Evolutionary conservation across 2,888 invertebrate species (phyloP).

Genomic region (Latrodectus elegans): DNA sequence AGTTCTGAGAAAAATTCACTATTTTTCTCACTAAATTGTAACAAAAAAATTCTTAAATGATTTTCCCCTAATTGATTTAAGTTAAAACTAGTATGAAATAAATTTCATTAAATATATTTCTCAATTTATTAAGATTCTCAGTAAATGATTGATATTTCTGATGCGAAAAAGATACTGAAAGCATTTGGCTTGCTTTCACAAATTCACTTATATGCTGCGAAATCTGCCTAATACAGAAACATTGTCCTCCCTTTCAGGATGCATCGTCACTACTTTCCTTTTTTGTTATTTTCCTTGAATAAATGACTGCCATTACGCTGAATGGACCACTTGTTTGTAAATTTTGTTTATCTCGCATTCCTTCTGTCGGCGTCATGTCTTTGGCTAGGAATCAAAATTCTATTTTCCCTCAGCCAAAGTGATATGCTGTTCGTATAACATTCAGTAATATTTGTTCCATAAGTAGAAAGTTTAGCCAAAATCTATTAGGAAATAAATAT

Average conservation of each 20-base stretch:
- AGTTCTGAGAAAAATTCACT: no score
- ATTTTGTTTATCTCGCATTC: neutral
- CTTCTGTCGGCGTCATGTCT: neutral
- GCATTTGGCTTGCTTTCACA: neutral
- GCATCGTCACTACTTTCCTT: neutral
- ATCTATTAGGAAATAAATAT: neutral
- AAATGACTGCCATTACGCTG: constrained; percentile 44
- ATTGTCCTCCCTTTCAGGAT: constrained; percentile 10
- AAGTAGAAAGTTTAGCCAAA: neutral
- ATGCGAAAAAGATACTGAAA: neutral
- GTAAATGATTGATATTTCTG: no score
- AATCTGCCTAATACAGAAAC: constrained; percentile 24
- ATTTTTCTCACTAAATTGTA: no score
- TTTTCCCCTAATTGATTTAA: no score
- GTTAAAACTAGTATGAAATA: no score
- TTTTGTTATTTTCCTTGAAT: constrained; percentile 13
- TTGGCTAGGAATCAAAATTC: constrained; percentile 13
- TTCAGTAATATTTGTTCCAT: constrained; percentile 4
- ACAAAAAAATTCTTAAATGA: no score
- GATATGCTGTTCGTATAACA: neutral
- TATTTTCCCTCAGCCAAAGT: neutral
- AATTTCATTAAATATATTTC: no score
- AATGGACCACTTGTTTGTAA: constrained; percentile 51
- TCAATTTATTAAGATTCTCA: no score
- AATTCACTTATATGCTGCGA: constrained; percentile 23